Evolutionary conservation across 2,888 invertebrate genomes (phyloP), one percentile per base, ranked within the genome.

Genomic region (Ochropleura plecta): DNA sequence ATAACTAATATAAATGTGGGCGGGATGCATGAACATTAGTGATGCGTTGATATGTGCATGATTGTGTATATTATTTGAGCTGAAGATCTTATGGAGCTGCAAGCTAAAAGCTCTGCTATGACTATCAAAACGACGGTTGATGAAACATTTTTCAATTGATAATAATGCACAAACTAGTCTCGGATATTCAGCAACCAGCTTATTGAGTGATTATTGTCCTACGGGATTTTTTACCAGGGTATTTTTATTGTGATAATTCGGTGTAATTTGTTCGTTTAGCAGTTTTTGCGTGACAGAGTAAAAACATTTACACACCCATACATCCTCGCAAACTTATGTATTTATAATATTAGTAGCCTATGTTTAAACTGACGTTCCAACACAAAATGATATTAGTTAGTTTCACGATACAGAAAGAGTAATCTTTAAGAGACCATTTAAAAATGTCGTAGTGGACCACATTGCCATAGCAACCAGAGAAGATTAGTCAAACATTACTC

Each of bases 11-110:
- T 9, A 10, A 55, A 12, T 46, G 42, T 72, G 49, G 48, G 71
- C 5, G n/a, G 10, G 40, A 20, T 20, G 14, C 4, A 72, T 83
- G 59, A 53, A 20, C 55, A 64, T 68, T 30, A 1, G 5, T 40
- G 4, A 63, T 70, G 9, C 10, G 44, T 59, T 14, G 57, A 6
- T 44, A 42, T 30, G 14, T 30, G 57, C 8, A 73, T n/a, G 8
- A n/a, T 20, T 48, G 12, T 12, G 44, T 40, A 3, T 46, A 55
- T 57, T 48, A 46, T 40, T 48, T 20, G 30, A 46, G 10, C 30
- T 16, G 10, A 20, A 59, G 14, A 57, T 42, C 20, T 1, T 57
- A 48, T 48, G 3, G 6, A 14, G 10, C 5, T 42, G 20, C 20
- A n/a, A 59, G 7, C n/a, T 48, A 12, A 12, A 48, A 5, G 12